Evolutionary conservation across 2,888 invertebrate genomes (phyloP).

Genomic region (Oligia latruncula): DNA sequence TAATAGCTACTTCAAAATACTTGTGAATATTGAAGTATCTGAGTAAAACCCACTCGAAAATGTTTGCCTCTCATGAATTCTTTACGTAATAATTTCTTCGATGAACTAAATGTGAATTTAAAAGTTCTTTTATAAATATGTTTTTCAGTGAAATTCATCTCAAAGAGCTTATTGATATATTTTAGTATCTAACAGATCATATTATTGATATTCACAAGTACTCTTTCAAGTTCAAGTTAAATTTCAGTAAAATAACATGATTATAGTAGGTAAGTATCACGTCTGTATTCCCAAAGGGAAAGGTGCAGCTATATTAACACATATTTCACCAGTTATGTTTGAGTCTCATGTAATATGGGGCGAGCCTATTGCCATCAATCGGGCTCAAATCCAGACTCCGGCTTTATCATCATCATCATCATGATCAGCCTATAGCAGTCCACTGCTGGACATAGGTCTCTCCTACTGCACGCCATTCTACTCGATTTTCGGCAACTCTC

Average conservation of each 20-base stretch:
- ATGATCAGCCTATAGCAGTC: no score
- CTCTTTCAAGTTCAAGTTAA: background rate
- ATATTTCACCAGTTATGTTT: background rate
- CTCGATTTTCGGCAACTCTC: no score
- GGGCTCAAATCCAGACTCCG: no score
- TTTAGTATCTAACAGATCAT: background rate
- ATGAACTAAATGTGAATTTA: background rate
- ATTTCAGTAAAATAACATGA: background rate
- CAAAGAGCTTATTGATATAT: background rate
- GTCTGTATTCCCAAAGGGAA: background rate
- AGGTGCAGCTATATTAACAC: background rate
- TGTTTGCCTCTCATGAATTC: constrained; percentile 2
- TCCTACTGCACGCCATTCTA: no score
- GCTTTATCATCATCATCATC: no score
- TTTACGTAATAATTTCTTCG: background rate
- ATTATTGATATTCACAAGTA: background rate
- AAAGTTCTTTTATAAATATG: constrained; percentile 6
- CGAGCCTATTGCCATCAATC: background rate
- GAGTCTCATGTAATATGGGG: background rate
- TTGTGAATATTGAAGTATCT: constrained; percentile 3
- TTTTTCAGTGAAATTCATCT: background rate
- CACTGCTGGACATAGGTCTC: no score
- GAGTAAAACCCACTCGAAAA: constrained; percentile 24
- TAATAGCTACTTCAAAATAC: constrained; percentile 4
- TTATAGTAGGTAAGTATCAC: background rate